Evolutionary conservation across 2,113 vertebrate species (phyloP), one percentile per base, ranked within the genome.

Genomic region (Vireo altiloquus): DNA sequence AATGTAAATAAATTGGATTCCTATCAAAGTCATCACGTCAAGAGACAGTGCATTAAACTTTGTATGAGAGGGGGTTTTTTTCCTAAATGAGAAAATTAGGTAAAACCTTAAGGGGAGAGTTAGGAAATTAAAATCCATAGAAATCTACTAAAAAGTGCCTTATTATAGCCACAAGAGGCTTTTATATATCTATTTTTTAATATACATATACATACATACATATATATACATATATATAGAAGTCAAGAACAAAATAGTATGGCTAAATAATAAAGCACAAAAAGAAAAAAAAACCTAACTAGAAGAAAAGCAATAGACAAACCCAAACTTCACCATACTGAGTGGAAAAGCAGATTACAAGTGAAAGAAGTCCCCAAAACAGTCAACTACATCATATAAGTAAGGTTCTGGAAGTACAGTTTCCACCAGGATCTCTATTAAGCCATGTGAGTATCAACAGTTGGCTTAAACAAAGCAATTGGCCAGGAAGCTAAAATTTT

Each of bases 41-140:
- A 95, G 40, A 77, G 37, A 52, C 5, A 44, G 49, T 42, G 30
- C 64, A 69, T 69, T 89, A 70, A 88, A 95, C 21, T 33, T 64
- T 15, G 37, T 14, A 92, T 12, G 17, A 79, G 40, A 75, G 14
- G 2, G 4, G 9, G 1, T 28, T 71, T 68, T 94, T 76, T 56
- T 39, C 5, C 77, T 61, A 80, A 93, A 94, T 20, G 21, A 92
- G 42, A 69, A 85, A 87, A 60, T 59, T 47, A 82, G 39, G 84
- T 68, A 96, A 85, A 82, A 39, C 70, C 82, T 89, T 84, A 93
- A 96, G 64, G 50, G 13, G 19, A 31, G 21, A 60, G 40, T 61
- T 88, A 91, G 46, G 46, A 89, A 94, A 96, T 80, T 92, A 94
- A 96, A 96, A 95, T 83, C 87, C 71, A 96, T 49, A 94, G 53